Evolutionary conservation across 2,113 vertebrate genomes (phyloP).

Genomic region (Engystomops pustulosus): DNA sequence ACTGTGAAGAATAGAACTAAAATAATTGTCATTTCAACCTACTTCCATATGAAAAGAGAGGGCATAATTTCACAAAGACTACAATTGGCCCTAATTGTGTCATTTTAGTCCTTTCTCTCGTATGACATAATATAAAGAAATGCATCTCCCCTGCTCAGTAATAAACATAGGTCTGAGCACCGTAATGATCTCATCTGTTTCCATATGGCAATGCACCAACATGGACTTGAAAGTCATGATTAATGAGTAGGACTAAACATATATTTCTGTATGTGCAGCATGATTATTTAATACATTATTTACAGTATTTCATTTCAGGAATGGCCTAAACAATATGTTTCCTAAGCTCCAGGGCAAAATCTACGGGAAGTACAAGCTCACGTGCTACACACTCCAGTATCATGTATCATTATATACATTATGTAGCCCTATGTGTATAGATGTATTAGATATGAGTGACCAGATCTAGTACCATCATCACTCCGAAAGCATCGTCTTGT

Average conservation of each 20-base stretch:
- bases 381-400: not conserved
- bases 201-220: not conserved
- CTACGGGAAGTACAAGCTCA: not conserved
- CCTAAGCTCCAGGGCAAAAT: not conserved
- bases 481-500: too few relatives aligned
- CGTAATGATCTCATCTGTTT: conserved; percentile 8
- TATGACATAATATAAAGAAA: not conserved
- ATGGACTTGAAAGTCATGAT: conserved; percentile 5
- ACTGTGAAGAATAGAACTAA: too few relatives aligned
- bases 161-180: not conserved
- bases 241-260: not conserved
- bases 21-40: not conserved
- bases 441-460: not conserved
- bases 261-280: not conserved
- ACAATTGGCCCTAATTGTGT: not conserved
- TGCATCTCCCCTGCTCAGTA: not conserved
- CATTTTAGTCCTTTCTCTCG: not conserved
- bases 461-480: not conserved
- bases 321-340: not conserved
- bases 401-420: not conserved
- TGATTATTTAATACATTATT: too few relatives aligned
- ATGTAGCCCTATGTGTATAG: not conserved
- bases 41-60: not conserved
- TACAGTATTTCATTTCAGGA: too few relatives aligned
- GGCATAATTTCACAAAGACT: not conserved